A percentile compares a stretch with the other conserved stretches of the same genome.
Evolutionary conservation across 2,797 vertebrate genomes (phyloP).

Genomic region (Tapera naevia): DNA sequence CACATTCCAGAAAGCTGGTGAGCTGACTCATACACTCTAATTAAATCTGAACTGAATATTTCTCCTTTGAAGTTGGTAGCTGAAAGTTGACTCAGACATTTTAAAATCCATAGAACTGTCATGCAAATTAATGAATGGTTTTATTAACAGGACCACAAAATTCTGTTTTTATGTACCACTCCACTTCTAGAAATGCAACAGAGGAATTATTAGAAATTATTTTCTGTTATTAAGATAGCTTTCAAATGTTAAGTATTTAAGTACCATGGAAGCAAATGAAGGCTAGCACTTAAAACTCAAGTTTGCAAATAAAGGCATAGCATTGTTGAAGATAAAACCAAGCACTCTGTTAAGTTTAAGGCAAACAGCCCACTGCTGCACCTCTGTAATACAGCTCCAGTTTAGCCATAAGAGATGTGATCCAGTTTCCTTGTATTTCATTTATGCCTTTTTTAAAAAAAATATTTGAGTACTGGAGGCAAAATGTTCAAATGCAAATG

Average conservation of each 20-base stretch:
- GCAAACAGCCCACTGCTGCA: background rate
- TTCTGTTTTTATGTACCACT: background rate
- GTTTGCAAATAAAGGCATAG: background rate
- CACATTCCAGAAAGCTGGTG: slow-evolving; percentile 32
- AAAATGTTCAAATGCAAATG: background rate
- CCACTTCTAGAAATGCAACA: background rate
- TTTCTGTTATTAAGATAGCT: background rate
- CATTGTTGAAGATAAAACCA: background rate
- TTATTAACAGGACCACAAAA: background rate
- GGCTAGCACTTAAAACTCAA: background rate
- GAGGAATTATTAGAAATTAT: background rate
- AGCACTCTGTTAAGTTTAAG: background rate
- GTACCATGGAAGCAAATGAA: background rate
- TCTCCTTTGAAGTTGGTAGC: slow-evolving; percentile 9
- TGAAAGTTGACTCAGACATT: slow-evolving; percentile 37
- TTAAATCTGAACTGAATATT: slow-evolving; percentile 6
- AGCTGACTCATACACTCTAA: slow-evolving; percentile 25
- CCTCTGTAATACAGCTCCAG: rapidly evolving
- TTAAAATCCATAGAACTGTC: background rate
- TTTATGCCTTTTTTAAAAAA: background rate
- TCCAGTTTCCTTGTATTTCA: background rate
- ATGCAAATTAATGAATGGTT: slow-evolving; percentile 5
- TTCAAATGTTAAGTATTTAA: background rate
- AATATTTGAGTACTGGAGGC: background rate
- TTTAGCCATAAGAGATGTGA: background rate